phyloP scores from a whole-genome alignment of 2,797 vertebrate species.

The Bovichtus variegatus region DNA sequence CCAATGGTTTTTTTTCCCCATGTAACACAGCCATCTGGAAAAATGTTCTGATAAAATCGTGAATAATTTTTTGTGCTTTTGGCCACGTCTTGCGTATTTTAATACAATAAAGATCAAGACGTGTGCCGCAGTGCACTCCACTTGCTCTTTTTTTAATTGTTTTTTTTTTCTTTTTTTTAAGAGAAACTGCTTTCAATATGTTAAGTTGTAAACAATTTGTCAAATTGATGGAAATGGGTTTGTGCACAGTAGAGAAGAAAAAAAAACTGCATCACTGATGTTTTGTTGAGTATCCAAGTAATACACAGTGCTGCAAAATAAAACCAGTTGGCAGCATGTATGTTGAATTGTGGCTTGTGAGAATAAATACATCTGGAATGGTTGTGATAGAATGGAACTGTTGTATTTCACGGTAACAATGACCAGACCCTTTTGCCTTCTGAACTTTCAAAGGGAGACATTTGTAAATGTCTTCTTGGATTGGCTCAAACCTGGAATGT shows the following conservation, averaged over 20 bases:
- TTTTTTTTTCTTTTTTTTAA: constrained; percentile 11
- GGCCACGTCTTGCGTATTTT: constrained; percentile 40
- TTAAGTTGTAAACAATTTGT: constrained; percentile 47
- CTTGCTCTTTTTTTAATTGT: constrained; percentile 5
- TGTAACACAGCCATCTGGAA: constrained; percentile 55
- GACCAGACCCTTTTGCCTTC: constrained; percentile 24
- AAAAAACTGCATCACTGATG: constrained; percentile 22
- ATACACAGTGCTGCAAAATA: constrained; percentile 22
- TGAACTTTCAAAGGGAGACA: constrained; percentile 47
- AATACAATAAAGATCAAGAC: constrained; percentile 37
- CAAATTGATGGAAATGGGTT: constrained; percentile 27
- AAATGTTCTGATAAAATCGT: constrained; percentile 38
- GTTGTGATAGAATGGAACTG: constrained; percentile 25
- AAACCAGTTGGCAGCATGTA: constrained; percentile 28
- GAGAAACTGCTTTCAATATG: constrained; percentile 46
- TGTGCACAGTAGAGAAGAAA: constrained; percentile 17
- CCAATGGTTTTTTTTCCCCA: constrained; percentile 21
- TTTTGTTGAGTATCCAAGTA: constrained; percentile 31
- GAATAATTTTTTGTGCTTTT: constrained; percentile 45
- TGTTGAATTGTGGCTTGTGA: constrained; percentile 29
- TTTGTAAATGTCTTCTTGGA: constrained; percentile 33
- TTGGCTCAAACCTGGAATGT: constrained; percentile 34
- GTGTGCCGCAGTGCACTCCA: background rate
- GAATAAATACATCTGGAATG: constrained; percentile 40
- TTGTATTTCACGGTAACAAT: constrained; percentile 34